These are phyloP conservation scores for Petromus typicus DNA, from an alignment of 2,113 vertebrate species.

Conservation along the genomic window DNA sequence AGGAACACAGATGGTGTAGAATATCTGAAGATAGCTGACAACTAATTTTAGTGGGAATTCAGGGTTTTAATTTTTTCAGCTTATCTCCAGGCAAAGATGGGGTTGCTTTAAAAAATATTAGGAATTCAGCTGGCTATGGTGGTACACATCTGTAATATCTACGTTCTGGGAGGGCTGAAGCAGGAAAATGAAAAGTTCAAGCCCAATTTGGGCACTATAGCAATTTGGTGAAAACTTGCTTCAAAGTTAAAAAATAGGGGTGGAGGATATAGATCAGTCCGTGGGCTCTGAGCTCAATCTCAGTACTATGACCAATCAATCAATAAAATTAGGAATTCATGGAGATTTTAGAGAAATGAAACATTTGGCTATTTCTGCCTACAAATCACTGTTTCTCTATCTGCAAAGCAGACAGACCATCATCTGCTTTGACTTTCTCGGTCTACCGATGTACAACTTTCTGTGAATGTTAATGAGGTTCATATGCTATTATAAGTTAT, in stretches of 20 bases:
- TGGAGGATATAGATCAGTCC: background rate
- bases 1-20: background rate
- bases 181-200: background rate
- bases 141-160: background rate
- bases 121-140: background rate
- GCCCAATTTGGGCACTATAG: background rate
- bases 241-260: background rate
- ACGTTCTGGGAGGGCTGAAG: background rate
- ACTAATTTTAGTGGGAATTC: constrained; percentile 41
- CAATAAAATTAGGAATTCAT: constrained; percentile 25
- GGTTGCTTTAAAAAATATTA: constrained; percentile 30
- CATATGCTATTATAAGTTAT: background rate
- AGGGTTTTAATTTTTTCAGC: constrained; percentile 47
- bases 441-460: background rate
- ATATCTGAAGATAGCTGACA: background rate
- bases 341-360: constrained; percentile 21
- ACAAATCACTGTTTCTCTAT: background rate
- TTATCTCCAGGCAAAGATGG: constrained; percentile 28
- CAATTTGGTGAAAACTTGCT: background rate
- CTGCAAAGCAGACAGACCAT: background rate
- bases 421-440: constrained; percentile 9
- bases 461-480: background rate
- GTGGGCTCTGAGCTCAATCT: background rate
- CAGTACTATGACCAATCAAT: background rate
- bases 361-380: background rate